Base-by-base conservation (phyloP, 2,797 vertebrate species). In the Myotis myotis region DNA sequence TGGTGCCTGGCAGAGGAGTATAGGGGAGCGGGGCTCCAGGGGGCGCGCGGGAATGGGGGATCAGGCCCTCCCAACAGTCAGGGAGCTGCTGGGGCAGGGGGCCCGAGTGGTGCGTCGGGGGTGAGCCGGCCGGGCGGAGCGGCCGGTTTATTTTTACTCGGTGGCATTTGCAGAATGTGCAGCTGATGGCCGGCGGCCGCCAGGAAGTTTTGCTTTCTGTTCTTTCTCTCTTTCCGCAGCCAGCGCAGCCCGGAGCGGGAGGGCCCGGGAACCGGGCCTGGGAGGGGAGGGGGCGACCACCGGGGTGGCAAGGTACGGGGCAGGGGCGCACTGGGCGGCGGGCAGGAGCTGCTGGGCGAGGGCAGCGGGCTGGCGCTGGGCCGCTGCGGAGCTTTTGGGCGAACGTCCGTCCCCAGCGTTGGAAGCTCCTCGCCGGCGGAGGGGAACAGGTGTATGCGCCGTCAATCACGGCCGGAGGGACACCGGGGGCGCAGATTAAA, bases 391-490 rank as follows among this genome's bases (percentile, higher is more conserved):
- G 96, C 97, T 13, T 92, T 97, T 87, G 96, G 97, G 92, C 68
- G 97, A 97, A 97, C 91, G 95, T 96, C 96, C 89, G 96, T 97
- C 96, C 97, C 97, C 97, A 84, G 95, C 92, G 92, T 89, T 89
- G 97, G 95, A 87, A 96, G 93, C 97, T 93, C 93, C 93, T 96
- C 90, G 28, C 97, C 95, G 57, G 55, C 57, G 57, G 23, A 91
- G 97, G 95, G 98, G 98, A 98, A 98, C 98, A 98, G 98, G 98
- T 99, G 98, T 97, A 98, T 92, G 93, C 83, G 95, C 97, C 97
- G 98, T 98, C 98, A 98, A 97, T 98, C 98, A 98, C 88, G 82
- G 93, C 93, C 16, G 86, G 92, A 96, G 94, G 81, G 91, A 91
- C 94, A 95, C 64, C 64, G 97, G 96, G 97, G 97, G 94, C 94